A percentile compares a stretch with the other conserved stretches of the same genome.
These are phyloP conservation scores for Callyntrura guangdongensis DNA, from an alignment of 2,888 invertebrate species.

Conservation along the genomic window DNA sequence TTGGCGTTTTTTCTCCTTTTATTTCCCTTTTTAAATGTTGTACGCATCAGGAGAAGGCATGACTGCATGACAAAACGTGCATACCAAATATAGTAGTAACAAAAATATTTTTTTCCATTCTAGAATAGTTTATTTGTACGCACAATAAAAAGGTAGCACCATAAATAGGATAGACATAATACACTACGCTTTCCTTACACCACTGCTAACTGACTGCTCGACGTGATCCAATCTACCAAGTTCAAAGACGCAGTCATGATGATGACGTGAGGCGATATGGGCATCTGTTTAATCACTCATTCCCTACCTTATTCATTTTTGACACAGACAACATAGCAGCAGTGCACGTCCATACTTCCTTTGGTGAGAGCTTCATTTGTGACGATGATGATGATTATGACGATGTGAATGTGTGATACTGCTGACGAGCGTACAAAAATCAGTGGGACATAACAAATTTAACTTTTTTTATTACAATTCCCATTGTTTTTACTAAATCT, in stretches of 20 bases:
- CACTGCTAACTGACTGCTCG: neutral
- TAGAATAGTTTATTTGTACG: conserved; percentile 4
- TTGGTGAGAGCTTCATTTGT: neutral
- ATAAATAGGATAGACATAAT: conserved; percentile 23
- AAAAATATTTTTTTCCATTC: conserved; percentile 10
- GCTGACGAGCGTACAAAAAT: conserved; percentile 14
- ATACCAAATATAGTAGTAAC: conserved; percentile 63
- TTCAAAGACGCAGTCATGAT: conserved; percentile 21
- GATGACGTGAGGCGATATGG: conserved; percentile 4
- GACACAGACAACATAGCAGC: neutral
- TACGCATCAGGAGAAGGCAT: conserved; percentile 18
- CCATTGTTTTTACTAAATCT: conserved; percentile 1
- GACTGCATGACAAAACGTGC: conserved; percentile 54
- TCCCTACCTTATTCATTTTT: neutral
- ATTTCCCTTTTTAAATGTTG: neutral
- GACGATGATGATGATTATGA: no score
- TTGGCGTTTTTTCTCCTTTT: conserved; percentile 14
- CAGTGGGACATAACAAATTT: conserved; percentile 24
- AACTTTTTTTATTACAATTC: neutral
- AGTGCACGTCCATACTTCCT: neutral
- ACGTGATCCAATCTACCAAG: neutral
- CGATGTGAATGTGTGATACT: conserved; percentile 5
- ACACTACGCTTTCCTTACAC: neutral
- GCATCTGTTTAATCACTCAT: conserved; percentile 38
- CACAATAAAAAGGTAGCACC: conserved; percentile 1